Evolutionary conservation across 2,113 vertebrate genomes (phyloP).

Genomic region (Pimephales promelas): DNA sequence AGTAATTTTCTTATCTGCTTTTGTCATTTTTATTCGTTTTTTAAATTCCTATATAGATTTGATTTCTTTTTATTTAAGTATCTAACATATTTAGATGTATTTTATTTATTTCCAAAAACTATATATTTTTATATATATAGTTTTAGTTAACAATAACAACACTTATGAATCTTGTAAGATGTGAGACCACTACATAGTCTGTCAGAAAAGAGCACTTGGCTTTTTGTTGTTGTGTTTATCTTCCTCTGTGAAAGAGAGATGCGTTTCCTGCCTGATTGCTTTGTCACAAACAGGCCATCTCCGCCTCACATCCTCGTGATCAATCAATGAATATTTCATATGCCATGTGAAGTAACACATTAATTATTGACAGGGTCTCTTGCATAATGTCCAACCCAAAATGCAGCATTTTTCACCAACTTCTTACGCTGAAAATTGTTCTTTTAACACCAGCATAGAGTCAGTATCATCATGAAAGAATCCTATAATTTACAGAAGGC

Average conservation of each 20-base stretch:
- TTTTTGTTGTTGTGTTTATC: conserved; percentile 20
- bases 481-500: neutral
- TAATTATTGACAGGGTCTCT: conserved; percentile 46
- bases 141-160: neutral
- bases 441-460: neutral
- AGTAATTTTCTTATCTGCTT: neutral
- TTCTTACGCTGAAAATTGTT: neutral
- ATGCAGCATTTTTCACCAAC: neutral
- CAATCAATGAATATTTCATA: conserved; percentile 53
- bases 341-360: conserved; percentile 44
- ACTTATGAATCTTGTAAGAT: neutral
- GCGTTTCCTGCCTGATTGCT: conserved; percentile 43
- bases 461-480: neutral
- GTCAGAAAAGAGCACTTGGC: conserved; percentile 16
- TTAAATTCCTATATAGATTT: no score
- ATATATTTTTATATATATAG: neutral
- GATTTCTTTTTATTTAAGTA: no score
- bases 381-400: conserved; percentile 36
- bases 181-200: neutral
- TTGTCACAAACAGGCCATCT: conserved; percentile 48
- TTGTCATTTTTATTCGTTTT: no score
- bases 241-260: conserved; percentile 37
- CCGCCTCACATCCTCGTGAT: conserved; percentile 18
- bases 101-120: neutral
- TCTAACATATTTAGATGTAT: neutral